Conservation (phyloP, 2,888 invertebrate genomes). For the Drosophila aldrichi region DNA sequence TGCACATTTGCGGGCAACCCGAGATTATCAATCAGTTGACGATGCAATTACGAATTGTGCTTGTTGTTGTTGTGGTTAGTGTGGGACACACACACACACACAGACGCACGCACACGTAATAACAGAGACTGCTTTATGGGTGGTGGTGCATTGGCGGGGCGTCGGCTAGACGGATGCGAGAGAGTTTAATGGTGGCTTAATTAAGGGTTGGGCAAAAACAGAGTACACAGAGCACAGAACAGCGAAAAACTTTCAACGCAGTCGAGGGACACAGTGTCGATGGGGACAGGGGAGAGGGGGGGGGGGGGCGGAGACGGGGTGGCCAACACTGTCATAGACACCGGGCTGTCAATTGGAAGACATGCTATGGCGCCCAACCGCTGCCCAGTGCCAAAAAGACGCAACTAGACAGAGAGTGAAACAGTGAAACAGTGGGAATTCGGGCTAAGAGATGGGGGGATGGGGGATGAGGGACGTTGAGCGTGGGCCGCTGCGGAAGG, state of each 20-base stretch:
- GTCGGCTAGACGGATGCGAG: constrained; percentile 41
- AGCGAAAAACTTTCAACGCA: constrained; percentile 58
- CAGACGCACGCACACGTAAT: constrained; percentile 24
- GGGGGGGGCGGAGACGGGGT: not conserved
- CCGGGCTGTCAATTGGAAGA: constrained; percentile 50
- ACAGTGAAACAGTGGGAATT: not conserved
- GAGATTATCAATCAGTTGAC: constrained; percentile 60
- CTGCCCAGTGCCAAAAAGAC: constrained; percentile 37
- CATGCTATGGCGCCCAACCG: constrained; percentile 20
- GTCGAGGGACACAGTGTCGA: constrained; percentile 28
- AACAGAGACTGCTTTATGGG: constrained; percentile 7
- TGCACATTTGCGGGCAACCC: constrained; percentile 60
- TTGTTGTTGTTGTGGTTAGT: constrained; percentile 25
- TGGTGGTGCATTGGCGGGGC: constrained; percentile 36
- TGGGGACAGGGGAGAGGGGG: not conserved
- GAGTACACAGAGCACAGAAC: constrained; percentile 41
- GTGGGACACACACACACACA: not conserved
- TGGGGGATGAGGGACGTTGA: not conserved
- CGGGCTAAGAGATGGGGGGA: too few relatives aligned
- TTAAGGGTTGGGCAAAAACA: constrained; percentile 60
- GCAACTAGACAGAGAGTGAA: not conserved
- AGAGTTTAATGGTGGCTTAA: constrained; percentile 73
- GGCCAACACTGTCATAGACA: constrained; percentile 49
- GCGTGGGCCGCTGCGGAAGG: not conserved
- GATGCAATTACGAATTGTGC: constrained; percentile 47